These are phyloP conservation scores for Heliconius ethilla DNA, from an alignment of 2,888 invertebrate genomes.

Conservation along the genomic window DNA sequence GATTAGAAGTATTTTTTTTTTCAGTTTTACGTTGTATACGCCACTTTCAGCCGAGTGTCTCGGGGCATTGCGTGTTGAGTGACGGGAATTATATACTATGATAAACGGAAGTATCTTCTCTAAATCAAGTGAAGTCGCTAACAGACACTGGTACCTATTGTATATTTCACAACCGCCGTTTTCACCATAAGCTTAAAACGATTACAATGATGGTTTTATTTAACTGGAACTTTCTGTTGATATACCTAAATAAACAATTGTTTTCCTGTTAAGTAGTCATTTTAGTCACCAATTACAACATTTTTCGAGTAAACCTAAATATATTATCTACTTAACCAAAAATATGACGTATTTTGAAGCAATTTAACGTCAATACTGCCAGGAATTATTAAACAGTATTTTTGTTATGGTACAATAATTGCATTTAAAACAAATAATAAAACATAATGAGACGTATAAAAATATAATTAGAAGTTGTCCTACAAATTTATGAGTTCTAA, in stretches of 20 bases:
- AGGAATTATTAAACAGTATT: background rate
- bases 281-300: background rate
- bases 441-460: too few species aligned
- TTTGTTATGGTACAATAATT: background rate
- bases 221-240: too few species aligned
- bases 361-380: background rate
- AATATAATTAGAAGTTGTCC: too few species aligned
- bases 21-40: background rate
- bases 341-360: background rate
- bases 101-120: too few species aligned
- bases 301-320: background rate
- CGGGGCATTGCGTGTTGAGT: background rate
- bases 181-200: background rate
- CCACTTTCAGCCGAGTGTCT: background rate
- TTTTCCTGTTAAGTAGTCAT: background rate
- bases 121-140: too few species aligned
- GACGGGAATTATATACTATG: background rate
- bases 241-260: background rate
- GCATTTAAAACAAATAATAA: background rate
- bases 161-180: too few species aligned
- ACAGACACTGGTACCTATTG: too few species aligned
- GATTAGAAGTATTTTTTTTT: background rate
- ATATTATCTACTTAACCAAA: background rate
- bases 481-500: too few species aligned
- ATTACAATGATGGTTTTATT: background rate